phyloP scores from a whole-genome alignment of 2,888 invertebrate species.

The Caradrina clavipalpis region DNA sequence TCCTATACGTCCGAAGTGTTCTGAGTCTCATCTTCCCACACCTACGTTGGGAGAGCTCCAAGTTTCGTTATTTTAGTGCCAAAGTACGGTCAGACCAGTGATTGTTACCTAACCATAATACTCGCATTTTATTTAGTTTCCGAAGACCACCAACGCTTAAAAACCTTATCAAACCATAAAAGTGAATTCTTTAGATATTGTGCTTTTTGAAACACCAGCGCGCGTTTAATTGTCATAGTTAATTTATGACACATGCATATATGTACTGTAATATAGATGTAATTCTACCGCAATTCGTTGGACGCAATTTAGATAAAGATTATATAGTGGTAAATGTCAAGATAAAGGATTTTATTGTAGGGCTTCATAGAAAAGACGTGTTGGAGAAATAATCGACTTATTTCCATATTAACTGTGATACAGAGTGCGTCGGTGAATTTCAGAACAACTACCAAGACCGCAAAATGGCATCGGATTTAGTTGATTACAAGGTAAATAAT shows the following conservation, averaged over 20 bases:
- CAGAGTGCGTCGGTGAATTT: constrained; percentile 66
- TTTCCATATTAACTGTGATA: constrained; percentile 72
- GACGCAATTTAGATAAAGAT: constrained; percentile 86
- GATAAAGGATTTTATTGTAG: constrained; percentile 86
- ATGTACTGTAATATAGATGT: constrained; percentile 57
- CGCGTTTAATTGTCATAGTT: constrained; percentile 74
- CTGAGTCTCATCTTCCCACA: constrained; percentile 48
- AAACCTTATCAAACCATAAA: constrained; percentile 72
- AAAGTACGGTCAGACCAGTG: constrained; percentile 69
- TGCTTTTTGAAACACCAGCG: constrained; percentile 63
- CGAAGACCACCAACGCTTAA: constrained; percentile 71
- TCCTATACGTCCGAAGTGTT: constrained; percentile 49
- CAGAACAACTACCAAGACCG: constrained; percentile 38
- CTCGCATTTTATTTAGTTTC: constrained; percentile 67
- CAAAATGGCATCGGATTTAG: constrained; percentile 77
- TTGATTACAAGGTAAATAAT: constrained; percentile 77
- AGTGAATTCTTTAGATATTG: constrained; percentile 79
- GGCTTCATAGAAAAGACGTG: constrained; percentile 80
- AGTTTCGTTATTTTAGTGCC: constrained; percentile 74
- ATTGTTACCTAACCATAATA: constrained; percentile 74
- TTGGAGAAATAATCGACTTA: constrained; percentile 71
- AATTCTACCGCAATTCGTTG: constrained; percentile 74
- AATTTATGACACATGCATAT: constrained; percentile 74
- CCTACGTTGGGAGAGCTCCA: constrained; percentile 81
- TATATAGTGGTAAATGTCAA: constrained; percentile 78